Conservation (phyloP, 2,888 invertebrate species). For the Timema podura region DNA sequence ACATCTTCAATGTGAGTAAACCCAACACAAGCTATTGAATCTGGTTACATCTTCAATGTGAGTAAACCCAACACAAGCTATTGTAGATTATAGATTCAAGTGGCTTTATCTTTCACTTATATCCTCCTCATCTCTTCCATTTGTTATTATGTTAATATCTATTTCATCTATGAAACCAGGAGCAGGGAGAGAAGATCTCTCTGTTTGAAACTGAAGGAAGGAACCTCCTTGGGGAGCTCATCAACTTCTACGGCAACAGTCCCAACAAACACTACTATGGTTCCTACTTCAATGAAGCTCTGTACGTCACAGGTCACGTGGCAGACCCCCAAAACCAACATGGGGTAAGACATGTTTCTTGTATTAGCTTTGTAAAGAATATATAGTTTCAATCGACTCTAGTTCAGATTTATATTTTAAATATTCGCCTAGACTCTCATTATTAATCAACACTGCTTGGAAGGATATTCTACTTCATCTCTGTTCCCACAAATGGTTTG, state of each 20-base stretch:
- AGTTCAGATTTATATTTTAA: no score
- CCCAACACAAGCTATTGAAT: slow-evolving; percentile 53
- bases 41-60: slow-evolving; percentile 45
- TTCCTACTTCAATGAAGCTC: slow-evolving; percentile 36
- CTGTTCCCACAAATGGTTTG: no score
- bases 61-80: no score
- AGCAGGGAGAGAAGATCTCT: slow-evolving; percentile 23
- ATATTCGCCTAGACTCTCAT: no score
- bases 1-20: slow-evolving; percentile 39
- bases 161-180: slow-evolving; percentile 12
- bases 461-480: no score
- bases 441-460: no score
- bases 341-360: slow-evolving; percentile 29
- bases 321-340: slow-evolving; percentile 38
- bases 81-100: no score
- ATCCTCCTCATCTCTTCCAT: no score
- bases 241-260: slow-evolving; percentile 29
- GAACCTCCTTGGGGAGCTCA: slow-evolving; percentile 30
- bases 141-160: no score
- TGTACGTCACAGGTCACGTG: slow-evolving; percentile 34
- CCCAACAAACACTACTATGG: slow-evolving; percentile 36
- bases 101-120: no score
- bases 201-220: slow-evolving; percentile 32
- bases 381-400: no score
- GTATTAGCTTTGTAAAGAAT: no score